Percentiles rank a stretch among this genome's conserved stretches.
Conservation (phyloP, 2,113 vertebrate species). For the Leucoraja erinaceus region DNA sequence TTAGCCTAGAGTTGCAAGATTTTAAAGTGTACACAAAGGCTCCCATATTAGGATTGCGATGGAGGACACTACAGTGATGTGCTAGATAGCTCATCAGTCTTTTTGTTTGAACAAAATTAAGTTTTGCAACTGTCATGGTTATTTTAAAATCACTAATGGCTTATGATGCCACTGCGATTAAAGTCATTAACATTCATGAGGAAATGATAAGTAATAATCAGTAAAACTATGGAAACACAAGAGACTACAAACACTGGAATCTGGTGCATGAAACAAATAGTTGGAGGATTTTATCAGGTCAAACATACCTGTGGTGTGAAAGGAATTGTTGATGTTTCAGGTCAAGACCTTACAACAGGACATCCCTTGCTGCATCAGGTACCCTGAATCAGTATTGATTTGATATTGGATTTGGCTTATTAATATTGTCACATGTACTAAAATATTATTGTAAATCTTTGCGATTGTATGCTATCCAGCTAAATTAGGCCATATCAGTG, state of each 20-base stretch:
- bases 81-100: background rate
- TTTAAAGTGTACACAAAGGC: background rate
- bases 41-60: background rate
- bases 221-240: background rate
- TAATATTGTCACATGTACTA: too few species aligned
- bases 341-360: too few species aligned
- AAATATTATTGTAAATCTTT: too few species aligned
- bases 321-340: too few species aligned
- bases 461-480: too few species aligned
- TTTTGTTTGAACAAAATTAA: background rate
- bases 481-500: too few species aligned
- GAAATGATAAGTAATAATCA: background rate
- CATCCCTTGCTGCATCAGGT: too few species aligned
- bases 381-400: too few species aligned
- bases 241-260: background rate
- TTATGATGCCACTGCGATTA: background rate
- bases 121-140: background rate
- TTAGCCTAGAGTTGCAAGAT: background rate
- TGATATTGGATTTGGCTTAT: too few species aligned
- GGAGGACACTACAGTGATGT: background rate
- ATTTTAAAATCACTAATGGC: background rate
- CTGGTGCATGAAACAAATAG: background rate
- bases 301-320: too few species aligned
- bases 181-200: background rate
- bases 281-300: too few species aligned